Base-by-base conservation (phyloP, 2,888 invertebrate genomes). In the Fragum sueziense region DNA sequence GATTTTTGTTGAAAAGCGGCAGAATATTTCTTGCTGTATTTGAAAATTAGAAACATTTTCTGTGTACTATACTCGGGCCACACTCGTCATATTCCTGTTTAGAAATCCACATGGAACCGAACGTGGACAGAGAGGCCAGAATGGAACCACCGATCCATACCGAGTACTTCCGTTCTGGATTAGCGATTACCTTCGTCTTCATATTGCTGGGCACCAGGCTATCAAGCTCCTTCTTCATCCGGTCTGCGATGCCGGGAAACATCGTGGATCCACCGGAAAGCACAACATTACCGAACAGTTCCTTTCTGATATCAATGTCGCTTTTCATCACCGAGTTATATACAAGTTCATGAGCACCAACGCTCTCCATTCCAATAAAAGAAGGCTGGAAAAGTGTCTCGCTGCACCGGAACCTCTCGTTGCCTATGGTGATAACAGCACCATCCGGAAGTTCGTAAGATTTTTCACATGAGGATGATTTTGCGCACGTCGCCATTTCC, bases 71-170 rank as follows among this genome's bases (percentile, higher is more conserved):
- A 73, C 91, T 89, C 34, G 93, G 93, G 80, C 88, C 88, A 73
- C 82, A 86, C 70, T 88, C 88, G 85, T 90, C 84, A 75, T 90
- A 90, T 69, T 90, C 90, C 61, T 89, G 87, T 71, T 90, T 90
- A 47, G 85, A 85, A 74, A 91, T 89, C 91, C 91, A 91, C 90
- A 90, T 90, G 68, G 89, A 85, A 34, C 87, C 85, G 85, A 91
- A 91, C 74, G 90, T 89, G 83, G 85, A 93, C 88, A 85, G 90
- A 87, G 97, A 97, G 95, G 98, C 97, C 92, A 98, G 95, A 95
- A 98, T 98, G 93, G 98, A 98, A 88, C 98, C 98, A 93, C 98
- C 98, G 95, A 98, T 98, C 98, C 98, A 98, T 88, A 98, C 98
- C 92, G 98, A 89, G 95, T 98, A 98, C 94, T 98, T 98, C 93